phyloP scores from a whole-genome alignment of 2,113 vertebrate species.

The Podarcis muralis region DNA sequence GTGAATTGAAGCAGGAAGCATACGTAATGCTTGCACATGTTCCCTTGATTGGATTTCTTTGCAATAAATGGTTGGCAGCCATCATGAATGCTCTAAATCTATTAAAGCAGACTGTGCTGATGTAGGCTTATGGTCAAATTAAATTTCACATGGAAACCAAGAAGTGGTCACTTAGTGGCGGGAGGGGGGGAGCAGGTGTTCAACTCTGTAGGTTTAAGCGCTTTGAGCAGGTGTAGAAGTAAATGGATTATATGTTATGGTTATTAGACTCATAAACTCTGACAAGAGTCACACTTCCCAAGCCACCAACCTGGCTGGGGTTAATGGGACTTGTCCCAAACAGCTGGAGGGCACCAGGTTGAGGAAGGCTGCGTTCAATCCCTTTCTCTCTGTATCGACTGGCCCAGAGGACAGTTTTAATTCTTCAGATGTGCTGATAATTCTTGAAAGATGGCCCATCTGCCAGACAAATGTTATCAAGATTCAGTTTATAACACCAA shows the following conservation, averaged over 20 bases:
- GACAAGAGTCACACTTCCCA: not conserved
- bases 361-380: too few relatives aligned
- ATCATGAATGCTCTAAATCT: conserved; percentile 11
- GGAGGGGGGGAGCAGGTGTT: not conserved
- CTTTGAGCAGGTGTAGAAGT: not conserved
- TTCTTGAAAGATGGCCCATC: not conserved
- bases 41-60: not conserved
- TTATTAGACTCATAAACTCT: not conserved
- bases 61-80: not conserved
- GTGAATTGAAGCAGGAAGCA: not conserved
- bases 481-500: not conserved
- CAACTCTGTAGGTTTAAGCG: not conserved
- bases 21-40: not conserved
- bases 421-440: not conserved
- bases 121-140: conserved; percentile 2
- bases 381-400: not conserved
- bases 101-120: not conserved
- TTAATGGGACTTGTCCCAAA: too few relatives aligned
- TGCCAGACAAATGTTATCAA: not conserved
- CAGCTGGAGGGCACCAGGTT: too few relatives aligned
- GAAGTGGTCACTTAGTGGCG: conserved; percentile 12
- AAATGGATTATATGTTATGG: not conserved
- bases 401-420: not conserved
- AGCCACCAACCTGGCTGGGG: not conserved
- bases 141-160: conserved; percentile 1